Percentiles rank a stretch among this genome's conserved stretches.
These are phyloP conservation scores for Petrocephalus microphthalmus DNA, from an alignment of 2,113 vertebrate genomes.

Conservation along the genomic window DNA sequence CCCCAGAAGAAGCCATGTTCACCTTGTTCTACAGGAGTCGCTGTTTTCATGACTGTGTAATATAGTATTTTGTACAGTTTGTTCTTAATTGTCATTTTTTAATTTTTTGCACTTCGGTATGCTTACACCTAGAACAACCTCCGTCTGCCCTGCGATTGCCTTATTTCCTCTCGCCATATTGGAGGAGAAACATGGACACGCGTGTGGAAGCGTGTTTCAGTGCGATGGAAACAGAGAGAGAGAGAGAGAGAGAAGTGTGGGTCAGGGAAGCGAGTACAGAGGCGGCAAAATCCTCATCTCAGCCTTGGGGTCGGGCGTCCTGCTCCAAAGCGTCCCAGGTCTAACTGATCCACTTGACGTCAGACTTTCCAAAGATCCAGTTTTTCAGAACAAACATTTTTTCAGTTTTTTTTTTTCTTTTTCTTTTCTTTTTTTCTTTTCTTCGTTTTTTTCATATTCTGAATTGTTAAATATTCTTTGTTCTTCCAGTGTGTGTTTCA, in stretches of 20 bases:
- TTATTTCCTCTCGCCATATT: conserved; percentile 58
- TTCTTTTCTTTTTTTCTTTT: conserved; percentile 53
- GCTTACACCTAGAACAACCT: conserved; percentile 53
- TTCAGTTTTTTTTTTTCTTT: conserved; percentile 30
- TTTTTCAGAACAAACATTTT: conserved; percentile 59
- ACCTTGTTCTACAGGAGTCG: conserved; percentile 52
- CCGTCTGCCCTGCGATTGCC: conserved; percentile 58
- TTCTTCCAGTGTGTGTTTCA: conserved; percentile 26
- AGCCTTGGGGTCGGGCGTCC: conserved; percentile 28
- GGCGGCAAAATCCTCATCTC: conserved; percentile 14
- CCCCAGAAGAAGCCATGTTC: conserved; percentile 63
- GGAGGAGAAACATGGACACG: conserved; percentile 7
- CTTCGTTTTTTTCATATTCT: conserved; percentile 25
- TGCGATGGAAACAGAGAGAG: conserved; percentile 24
- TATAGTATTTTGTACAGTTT: conserved; percentile 66
- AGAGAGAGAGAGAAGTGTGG: conserved; percentile 35
- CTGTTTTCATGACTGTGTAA: conserved; percentile 54
- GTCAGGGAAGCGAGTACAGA: conserved; percentile 18
- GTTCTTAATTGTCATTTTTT: conserved; percentile 38
- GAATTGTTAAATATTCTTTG: conserved; percentile 9
- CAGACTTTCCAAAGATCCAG: conserved; percentile 62
- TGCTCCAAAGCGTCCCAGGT: conserved; percentile 47
- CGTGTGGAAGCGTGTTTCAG: background rate
- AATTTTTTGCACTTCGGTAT: conserved; percentile 60
- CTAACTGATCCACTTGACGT: conserved; percentile 48